Percentiles rank a stretch among this genome's conserved stretches.
Evolutionary conservation across 2,888 invertebrate species (phyloP).

Genomic region (Phania funesta): DNA sequence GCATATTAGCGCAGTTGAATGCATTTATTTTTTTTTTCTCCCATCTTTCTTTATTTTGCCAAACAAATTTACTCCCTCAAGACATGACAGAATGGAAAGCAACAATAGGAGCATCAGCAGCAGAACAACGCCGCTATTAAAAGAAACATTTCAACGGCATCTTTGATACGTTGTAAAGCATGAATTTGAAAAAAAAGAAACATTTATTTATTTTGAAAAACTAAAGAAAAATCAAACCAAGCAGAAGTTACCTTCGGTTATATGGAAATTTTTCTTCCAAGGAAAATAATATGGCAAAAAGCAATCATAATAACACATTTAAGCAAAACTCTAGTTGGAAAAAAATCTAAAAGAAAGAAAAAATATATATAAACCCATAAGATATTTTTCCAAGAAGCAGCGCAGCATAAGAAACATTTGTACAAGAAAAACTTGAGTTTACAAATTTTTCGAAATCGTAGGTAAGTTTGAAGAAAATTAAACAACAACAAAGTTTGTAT

Average conservation of each 20-base stretch:
- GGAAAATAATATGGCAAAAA: slow-evolving; percentile 45
- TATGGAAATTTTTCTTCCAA: slow-evolving; percentile 64
- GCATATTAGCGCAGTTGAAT: slow-evolving; percentile 52
- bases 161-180: slow-evolving; percentile 44
- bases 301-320: slow-evolving; percentile 64
- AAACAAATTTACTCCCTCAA: slow-evolving; percentile 56
- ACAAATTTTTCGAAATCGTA: slow-evolving; percentile 2
- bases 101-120: background rate
- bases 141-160: slow-evolving; percentile 56
- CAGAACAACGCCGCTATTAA: slow-evolving; percentile 17
- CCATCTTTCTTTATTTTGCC: slow-evolving; percentile 4
- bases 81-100: slow-evolving; percentile 42
- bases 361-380: slow-evolving; percentile 38
- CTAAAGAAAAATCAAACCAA: slow-evolving; percentile 32
- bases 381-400: slow-evolving; percentile 63
- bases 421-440: slow-evolving; percentile 44
- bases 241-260: slow-evolving; percentile 61
- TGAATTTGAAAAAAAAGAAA: slow-evolving; percentile 28
- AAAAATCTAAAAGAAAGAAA: slow-evolving; percentile 4
- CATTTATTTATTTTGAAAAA: slow-evolving; percentile 5
- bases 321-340: slow-evolving; percentile 42
- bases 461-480: slow-evolving; percentile 45
- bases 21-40: slow-evolving; percentile 18
- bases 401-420: slow-evolving; percentile 47
- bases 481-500: slow-evolving; percentile 53